Base-by-base conservation (phyloP, 2,113 vertebrate genomes). In the Siniperca chuatsi region DNA sequence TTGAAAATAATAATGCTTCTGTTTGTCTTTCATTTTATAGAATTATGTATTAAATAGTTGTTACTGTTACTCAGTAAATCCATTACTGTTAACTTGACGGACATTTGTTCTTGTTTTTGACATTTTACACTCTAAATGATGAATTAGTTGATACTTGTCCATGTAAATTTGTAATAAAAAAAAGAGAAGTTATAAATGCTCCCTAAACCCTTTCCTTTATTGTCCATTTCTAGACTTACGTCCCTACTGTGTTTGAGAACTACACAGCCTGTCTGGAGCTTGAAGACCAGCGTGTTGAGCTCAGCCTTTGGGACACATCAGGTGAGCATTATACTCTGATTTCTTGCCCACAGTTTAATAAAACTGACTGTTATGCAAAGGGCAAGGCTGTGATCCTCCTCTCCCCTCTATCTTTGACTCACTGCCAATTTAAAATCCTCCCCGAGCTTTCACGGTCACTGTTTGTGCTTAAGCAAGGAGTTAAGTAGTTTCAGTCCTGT, bases 191-290 rank as follows among this genome's bases (percentile, higher is more conserved):
- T 1, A 21, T 54, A 52, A 73, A n/a, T 54, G 50, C 55, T 77
- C 69, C 68, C 37, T 79, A 48, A 76, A 35, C 1, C 40, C 0
- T 13, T 37, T 25, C 35, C 29, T 75, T 68, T 80, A n/a, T 68
- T 58, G 55, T 86, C 57, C 66, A 3, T n/a, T 83, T 90, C 8
- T 92, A 99, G 98, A 98, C 97, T 0, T 99, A 99, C 16, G 97
- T 99, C 83, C 98, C 97, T 40, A 98, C 98, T 15, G 98, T 99
- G 87, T 99, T 99, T 92, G 98, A 99, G 92, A 99, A 99, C 94
- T 99, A 99, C 95, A 99, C 98, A 2, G 96, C 97, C 81, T 97
- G 97, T 85, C 89, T 99, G 96, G 96, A 98, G 88, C 95, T 97
- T 2, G 98, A 99, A 70, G 98, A 97, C 18, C 97, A 98, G 92